Evolutionary conservation across 2,113 vertebrate species (phyloP).

Genomic region (Guaruba guarouba): DNA sequence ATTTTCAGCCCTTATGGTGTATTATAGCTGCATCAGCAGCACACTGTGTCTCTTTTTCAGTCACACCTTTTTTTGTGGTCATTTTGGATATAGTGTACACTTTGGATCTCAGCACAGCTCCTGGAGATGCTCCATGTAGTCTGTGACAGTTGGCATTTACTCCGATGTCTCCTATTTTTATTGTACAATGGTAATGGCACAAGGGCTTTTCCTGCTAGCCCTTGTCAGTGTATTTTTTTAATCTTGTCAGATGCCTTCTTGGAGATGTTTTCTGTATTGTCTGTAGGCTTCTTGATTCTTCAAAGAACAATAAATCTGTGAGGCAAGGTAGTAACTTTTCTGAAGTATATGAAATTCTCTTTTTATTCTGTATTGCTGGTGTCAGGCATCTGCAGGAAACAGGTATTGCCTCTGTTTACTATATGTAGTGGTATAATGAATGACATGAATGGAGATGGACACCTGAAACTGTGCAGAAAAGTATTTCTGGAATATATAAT

Average conservation of each 20-base stretch:
- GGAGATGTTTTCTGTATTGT: not conserved
- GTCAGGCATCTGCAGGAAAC: not conserved
- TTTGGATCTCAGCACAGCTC: not conserved
- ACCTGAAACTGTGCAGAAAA: not conserved
- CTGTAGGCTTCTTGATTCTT: not conserved
- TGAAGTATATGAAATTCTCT: not conserved
- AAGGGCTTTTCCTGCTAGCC: not conserved
- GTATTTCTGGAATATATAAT: not conserved
- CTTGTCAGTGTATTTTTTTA: not conserved
- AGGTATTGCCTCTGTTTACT: not conserved
- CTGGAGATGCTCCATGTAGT: not conserved
- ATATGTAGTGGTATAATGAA: not conserved
- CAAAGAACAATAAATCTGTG: not conserved
- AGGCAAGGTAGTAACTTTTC: not conserved
- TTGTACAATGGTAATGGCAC: not conserved
- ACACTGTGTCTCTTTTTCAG: not conserved
- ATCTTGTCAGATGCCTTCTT: not conserved
- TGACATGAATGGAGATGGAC: not conserved
- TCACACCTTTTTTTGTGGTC: not conserved
- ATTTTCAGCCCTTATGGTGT: not conserved
- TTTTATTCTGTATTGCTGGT: not conserved
- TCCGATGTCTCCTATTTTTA: not conserved
- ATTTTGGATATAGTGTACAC: not conserved
- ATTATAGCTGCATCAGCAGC: not conserved
- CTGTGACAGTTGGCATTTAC: not conserved